phyloP scores from a whole-genome alignment of 2,888 invertebrate genomes.

The Cephus pulcher region DNA sequence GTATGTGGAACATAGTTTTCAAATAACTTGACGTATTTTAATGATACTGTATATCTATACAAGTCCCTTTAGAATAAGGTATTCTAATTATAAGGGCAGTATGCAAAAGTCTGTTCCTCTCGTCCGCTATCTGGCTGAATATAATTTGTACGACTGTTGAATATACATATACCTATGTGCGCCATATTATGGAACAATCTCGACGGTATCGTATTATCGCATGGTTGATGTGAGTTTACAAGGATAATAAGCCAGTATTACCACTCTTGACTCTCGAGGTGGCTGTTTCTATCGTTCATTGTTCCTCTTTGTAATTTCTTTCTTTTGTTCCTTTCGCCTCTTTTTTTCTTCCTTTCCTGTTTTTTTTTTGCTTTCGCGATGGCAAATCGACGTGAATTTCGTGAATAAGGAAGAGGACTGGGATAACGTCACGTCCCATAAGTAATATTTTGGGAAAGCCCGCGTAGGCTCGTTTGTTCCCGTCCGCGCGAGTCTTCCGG shows the following conservation, averaged over 20 bases:
- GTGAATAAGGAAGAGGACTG: not conserved
- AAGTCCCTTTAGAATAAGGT: not conserved
- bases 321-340: not conserved
- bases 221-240: slow-evolving; percentile 39
- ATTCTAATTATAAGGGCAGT: not conserved
- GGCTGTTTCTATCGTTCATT: slow-evolving; percentile 36
- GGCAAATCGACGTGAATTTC: slow-evolving; percentile 44
- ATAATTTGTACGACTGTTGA: not conserved
- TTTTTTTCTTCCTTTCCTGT: not conserved
- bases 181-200: not conserved
- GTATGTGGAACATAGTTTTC: not conserved
- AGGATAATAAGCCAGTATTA: slow-evolving; percentile 49
- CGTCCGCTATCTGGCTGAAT: not conserved
- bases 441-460: not conserved
- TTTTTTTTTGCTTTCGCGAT: not conserved
- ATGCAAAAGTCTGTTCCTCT: not conserved
- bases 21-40: not conserved
- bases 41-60: not conserved
- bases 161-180: not conserved
- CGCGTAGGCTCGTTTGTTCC: not conserved
- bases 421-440: not conserved
- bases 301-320: not conserved
- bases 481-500: not conserved
- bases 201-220: not conserved
- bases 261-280: slow-evolving; percentile 26